Percentiles rank a stretch among this genome's conserved stretches.
Evolutionary conservation across 1,140 invertebrate genomes (phyloP).

Genomic region (Aphis gossypii): DNA sequence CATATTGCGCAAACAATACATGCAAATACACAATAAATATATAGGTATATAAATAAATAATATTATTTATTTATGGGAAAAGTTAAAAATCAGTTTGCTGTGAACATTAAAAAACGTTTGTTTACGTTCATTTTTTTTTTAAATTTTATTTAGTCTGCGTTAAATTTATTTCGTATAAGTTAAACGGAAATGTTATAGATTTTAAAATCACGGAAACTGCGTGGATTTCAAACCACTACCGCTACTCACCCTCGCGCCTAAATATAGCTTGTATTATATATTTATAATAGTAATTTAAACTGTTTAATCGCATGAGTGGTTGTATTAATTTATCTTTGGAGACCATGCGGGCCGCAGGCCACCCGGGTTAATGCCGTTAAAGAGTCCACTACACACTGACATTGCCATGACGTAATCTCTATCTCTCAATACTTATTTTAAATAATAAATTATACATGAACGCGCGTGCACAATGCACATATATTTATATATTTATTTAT

Average conservation of each 20-base stretch:
- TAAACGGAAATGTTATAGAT: background rate
- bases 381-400: background rate
- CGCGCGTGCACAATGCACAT: too few relatives aligned
- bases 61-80: background rate
- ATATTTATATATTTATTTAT: background rate
- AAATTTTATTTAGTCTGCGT: background rate
- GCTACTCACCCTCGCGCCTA: background rate
- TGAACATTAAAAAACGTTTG: background rate
- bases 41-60: too few relatives aligned
- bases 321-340: background rate
- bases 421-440: background rate
- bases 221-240: background rate
- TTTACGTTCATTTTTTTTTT: background rate
- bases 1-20: too few relatives aligned
- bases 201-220: background rate
- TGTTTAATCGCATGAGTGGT: background rate
- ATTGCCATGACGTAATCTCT: background rate
- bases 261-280: background rate
- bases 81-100: background rate
- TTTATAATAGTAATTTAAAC: slow-evolving; percentile 12
- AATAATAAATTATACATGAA: background rate
- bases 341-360: background rate
- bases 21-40: too few relatives aligned
- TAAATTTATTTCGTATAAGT: background rate
- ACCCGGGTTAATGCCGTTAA: background rate